Evolutionary conservation across 2,888 invertebrate genomes (phyloP), one percentile per base, ranked within the genome.

Genomic region (Limnephilus rhombicus): DNA sequence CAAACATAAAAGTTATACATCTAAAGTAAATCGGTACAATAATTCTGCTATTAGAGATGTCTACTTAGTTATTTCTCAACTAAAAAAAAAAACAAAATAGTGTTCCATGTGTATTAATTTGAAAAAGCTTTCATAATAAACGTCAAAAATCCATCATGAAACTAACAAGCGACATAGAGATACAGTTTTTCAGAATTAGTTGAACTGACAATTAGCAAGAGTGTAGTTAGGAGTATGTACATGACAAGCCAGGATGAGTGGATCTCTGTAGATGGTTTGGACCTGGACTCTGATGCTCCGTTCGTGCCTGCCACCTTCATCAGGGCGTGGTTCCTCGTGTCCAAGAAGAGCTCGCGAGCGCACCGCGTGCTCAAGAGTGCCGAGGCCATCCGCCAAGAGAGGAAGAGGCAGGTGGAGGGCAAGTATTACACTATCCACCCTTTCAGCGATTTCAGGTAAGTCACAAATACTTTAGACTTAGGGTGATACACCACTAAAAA

Each of bases 361-460:
- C 88, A 82, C n/a, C 89, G 80, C 13, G n/a, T 81, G 12, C 89
- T 91, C 41, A 91, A 91, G 37, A 91, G 91, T 80, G 83, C 89
- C 29, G 91, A 83, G 45, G 82, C 45, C 11, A 89, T 91, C 24
- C 37, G 88, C 3, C 49, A 49, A 37, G 91, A 91, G 53, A 41
- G 37, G 31, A 85, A 49, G 13, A 81, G 85, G 37, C 91, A 91
- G 41, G 13, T 89, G n/a, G n/a, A n/a, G n/a, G 45, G 53, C 9
- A 80, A 80, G 3, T 85, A 53, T 68, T n/a, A 53, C 13, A 91
- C 83, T 2, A 91, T 91, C 11, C 91, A 91, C 31, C 91, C 91
- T 12, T 91, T 89, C 83, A 91, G 91, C 80, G 18, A 29, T 12
- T 88, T 89, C 83, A 88, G 91, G 91, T 91, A 91, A 37, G 15